A percentile compares a stretch with the other conserved stretches of the same genome.
These are phyloP conservation scores for Latrodectus geometricus DNA, from an alignment of 1,140 invertebrate species.

Conservation along the genomic window DNA sequence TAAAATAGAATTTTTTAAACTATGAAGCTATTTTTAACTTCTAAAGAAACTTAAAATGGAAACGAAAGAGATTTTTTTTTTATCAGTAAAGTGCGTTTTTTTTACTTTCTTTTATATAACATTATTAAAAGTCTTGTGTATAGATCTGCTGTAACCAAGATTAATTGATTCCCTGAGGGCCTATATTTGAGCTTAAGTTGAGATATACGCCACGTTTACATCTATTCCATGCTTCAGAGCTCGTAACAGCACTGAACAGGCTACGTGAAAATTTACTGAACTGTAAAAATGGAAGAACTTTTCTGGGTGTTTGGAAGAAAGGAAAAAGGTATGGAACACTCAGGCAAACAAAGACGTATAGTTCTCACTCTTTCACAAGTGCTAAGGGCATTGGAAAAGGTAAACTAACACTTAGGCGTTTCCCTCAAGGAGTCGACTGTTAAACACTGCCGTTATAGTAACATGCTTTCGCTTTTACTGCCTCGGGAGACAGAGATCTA, in stretches of 20 bases:
- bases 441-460: slow-evolving; percentile 58
- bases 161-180: background rate
- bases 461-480: slow-evolving; percentile 61
- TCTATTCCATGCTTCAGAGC: slow-evolving; percentile 36
- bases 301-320: background rate
- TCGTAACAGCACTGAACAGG: slow-evolving; percentile 2
- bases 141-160: too few relatives aligned
- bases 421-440: slow-evolving; percentile 42
- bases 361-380: slow-evolving; percentile 52
- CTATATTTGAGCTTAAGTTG: background rate
- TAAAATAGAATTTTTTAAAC: too few relatives aligned
- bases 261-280: slow-evolving; percentile 55
- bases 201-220: slow-evolving; percentile 33
- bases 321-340: slow-evolving; percentile 31
- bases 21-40: too few relatives aligned
- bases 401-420: slow-evolving; percentile 58
- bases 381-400: slow-evolving; percentile 58
- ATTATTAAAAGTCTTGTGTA: too few relatives aligned
- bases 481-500: slow-evolving; percentile 25
- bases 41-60: too few relatives aligned
- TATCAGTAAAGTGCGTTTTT: too few relatives aligned
- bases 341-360: slow-evolving; percentile 59
- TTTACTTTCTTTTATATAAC: too few relatives aligned
- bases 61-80: too few relatives aligned
- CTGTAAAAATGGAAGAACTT: slow-evolving; percentile 59